A percentile compares a stretch with the other conserved stretches of the same genome.
Conservation (phyloP, 2,797 vertebrate genomes). For the Sebastes steindachneri region DNA sequence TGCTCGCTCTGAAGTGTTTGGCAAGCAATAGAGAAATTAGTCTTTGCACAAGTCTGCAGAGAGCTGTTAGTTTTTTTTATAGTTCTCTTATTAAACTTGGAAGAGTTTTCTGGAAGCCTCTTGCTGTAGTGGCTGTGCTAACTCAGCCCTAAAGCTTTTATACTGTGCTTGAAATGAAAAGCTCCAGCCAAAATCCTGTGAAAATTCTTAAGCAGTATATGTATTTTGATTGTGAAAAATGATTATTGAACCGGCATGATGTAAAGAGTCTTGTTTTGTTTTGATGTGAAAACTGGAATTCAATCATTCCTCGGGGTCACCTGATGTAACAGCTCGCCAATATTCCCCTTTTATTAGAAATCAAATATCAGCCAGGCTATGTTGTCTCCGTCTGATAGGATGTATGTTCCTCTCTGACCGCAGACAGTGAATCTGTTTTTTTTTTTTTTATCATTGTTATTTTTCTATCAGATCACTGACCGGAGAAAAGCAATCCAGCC, state of each 20-base stretch:
- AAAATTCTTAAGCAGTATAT: background rate
- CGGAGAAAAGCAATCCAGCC: conserved; percentile 36
- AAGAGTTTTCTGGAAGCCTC: conserved; percentile 4
- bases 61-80: background rate
- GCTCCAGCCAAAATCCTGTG: background rate
- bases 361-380: conserved; percentile 38
- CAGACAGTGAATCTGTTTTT: conserved; percentile 6
- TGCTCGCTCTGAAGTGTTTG: conserved; percentile 31
- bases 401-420: conserved; percentile 28
- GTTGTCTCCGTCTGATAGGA: conserved; percentile 37
- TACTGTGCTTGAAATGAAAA: background rate
- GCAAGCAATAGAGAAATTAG: conserved; percentile 26
- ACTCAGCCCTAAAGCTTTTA: background rate
- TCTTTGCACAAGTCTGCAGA: conserved; percentile 22
- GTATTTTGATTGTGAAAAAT: background rate
- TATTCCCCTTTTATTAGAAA: conserved; percentile 56
- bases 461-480: conserved; percentile 60
- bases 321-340: conserved; percentile 30
- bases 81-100: conserved; percentile 30
- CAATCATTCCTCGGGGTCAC: conserved; percentile 5
- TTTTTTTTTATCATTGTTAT: conserved; percentile 45
- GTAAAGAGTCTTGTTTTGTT: background rate
- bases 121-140: background rate
- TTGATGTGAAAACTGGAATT: background rate
- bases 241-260: background rate